Percentiles rank a stretch among this genome's conserved stretches.
These are phyloP conservation scores for Polyommatus icarus DNA, from an alignment of 2,888 invertebrate species.

Conservation along the genomic window DNA sequence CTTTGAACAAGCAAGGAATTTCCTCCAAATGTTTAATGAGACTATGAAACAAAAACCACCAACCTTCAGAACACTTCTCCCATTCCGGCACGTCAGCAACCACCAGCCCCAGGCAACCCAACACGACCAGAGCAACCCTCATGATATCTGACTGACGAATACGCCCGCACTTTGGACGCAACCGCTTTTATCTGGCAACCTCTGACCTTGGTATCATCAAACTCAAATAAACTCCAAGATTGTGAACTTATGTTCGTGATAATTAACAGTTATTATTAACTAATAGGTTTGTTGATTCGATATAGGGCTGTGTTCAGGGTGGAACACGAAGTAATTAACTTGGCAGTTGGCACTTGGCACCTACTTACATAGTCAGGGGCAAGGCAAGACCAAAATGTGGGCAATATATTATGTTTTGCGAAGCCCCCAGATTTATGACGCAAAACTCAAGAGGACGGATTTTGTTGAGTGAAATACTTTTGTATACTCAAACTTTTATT, in stretches of 20 bases:
- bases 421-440: too few relatives aligned
- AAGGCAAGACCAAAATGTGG: too few relatives aligned
- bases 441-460: too few relatives aligned
- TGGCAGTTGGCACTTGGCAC: too few relatives aligned
- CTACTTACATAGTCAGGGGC: too few relatives aligned
- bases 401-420: too few relatives aligned
- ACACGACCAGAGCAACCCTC: slow-evolving; percentile 1
- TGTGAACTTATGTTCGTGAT: slow-evolving; percentile 1
- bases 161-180: not conserved
- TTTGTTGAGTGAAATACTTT: too few relatives aligned
- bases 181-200: not conserved
- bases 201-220: slow-evolving; percentile 1
- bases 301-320: not conserved
- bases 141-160: not conserved
- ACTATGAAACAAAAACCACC: too few relatives aligned
- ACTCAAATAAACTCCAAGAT: not conserved
- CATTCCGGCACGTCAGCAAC: not conserved
- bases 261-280: not conserved
- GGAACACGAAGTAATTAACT: too few relatives aligned
- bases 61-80: not conserved
- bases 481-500: too few relatives aligned
- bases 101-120: not conserved
- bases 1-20: too few relatives aligned
- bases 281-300: not conserved
- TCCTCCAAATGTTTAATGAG: too few relatives aligned